A percentile compares a stretch with the other conserved stretches of the same genome.
Conservation (phyloP, 2,113 vertebrate species). For the Ptyas mucosa region DNA sequence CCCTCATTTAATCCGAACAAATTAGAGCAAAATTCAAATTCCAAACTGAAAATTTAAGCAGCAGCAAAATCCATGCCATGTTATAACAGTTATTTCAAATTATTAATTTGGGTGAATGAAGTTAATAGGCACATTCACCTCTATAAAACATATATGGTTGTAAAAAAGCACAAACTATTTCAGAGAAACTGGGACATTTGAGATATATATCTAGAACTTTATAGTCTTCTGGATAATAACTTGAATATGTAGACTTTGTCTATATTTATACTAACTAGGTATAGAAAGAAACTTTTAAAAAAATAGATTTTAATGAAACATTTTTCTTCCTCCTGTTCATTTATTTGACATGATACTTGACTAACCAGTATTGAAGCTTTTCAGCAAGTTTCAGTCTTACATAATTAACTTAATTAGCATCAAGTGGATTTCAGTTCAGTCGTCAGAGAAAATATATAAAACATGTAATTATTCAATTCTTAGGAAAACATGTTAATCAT, state of each 20-base stretch:
- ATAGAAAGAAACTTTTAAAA: not conserved
- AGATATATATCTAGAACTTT: not conserved
- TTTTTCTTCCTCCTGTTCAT: not conserved
- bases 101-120: not conserved
- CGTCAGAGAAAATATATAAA: not conserved
- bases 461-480: not conserved
- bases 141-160: not conserved
- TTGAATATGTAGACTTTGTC: not conserved
- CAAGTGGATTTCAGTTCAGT: not conserved
- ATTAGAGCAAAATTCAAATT: not conserved
- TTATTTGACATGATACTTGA: conserved; percentile 8
- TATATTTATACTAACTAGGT: not conserved
- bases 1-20: not conserved
- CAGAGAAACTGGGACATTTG: not conserved
- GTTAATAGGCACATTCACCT: not conserved
- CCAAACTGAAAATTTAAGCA: not conserved
- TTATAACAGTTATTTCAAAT: not conserved
- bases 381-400: conserved; percentile 2
- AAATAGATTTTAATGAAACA: not conserved
- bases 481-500: not conserved
- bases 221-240: not conserved
- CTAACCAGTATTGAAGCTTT: not conserved
- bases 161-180: not conserved
- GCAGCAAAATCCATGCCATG: not conserved
- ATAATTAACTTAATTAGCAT: conserved; percentile 12